These are phyloP conservation scores for Machimus atricapillus DNA, from an alignment of 2,888 invertebrate genomes.

Conservation along the genomic window DNA sequence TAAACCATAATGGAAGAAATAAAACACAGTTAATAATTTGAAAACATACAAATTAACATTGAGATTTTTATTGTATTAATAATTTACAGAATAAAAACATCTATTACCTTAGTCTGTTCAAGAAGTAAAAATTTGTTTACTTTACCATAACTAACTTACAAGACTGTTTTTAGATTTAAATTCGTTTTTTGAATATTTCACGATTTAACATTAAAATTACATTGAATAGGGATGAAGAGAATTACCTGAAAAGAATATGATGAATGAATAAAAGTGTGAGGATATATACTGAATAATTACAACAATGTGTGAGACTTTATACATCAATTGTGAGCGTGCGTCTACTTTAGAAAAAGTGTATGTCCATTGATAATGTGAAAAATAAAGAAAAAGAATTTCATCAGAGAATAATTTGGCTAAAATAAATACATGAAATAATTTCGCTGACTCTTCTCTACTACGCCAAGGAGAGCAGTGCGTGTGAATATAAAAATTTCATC, in stretches of 20 bases:
- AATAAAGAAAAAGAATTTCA: not conserved
- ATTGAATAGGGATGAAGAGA: conserved; percentile 1
- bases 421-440: not conserved
- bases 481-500: not conserved
- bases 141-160: conserved; percentile 36
- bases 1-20: not conserved
- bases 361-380: not conserved
- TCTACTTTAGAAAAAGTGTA: not conserved
- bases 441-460: not conserved
- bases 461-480: not conserved
- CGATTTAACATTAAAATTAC: conserved; percentile 5
- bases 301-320: conserved; percentile 5
- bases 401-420: not conserved
- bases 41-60: conserved; percentile 30
- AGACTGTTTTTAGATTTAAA: conserved; percentile 14
- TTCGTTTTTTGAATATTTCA: conserved; percentile 6
- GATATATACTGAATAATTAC: not conserved
- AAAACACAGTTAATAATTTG: not conserved
- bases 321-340: not conserved
- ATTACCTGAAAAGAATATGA: not conserved
- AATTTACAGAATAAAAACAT: conserved; percentile 39
- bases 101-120: conserved; percentile 18
- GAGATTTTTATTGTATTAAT: conserved; percentile 32
- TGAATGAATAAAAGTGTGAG: not conserved
- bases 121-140: conserved; percentile 34